These are phyloP conservation scores for Paradisaea rubra DNA, from an alignment of 2,113 vertebrate species.

Conservation along the genomic window DNA sequence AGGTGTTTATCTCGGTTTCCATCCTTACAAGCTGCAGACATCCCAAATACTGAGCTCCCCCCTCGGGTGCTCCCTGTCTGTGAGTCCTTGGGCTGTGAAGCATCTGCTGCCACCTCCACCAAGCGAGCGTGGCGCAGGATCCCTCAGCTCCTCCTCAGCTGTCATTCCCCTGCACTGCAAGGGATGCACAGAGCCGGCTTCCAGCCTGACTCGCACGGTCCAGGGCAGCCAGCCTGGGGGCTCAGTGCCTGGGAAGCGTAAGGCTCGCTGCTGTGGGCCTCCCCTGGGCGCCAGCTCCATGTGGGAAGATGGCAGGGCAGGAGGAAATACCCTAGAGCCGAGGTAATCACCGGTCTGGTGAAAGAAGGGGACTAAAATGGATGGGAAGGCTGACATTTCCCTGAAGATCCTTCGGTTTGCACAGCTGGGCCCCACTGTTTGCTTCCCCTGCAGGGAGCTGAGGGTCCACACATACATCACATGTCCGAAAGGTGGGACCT, in stretches of 20 bases:
- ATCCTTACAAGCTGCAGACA: neutral
- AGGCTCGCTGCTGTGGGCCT: accelerated
- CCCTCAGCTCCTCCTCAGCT: neutral
- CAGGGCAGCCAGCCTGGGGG: neutral
- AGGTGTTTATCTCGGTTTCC: accelerated
- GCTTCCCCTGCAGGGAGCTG: neutral
- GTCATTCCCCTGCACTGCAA: accelerated
- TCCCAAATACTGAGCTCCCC: accelerated
- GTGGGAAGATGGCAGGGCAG: neutral
- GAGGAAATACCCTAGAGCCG: accelerated
- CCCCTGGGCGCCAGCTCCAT: accelerated
- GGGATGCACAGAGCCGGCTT: neutral
- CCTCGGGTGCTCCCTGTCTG: accelerated
- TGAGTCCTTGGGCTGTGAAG: neutral
- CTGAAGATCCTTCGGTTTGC: neutral
- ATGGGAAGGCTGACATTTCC: neutral
- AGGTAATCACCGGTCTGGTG: neutral
- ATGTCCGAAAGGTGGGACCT: neutral
- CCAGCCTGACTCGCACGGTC: accelerated
- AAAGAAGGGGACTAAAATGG: neutral
- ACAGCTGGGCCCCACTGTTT: neutral
- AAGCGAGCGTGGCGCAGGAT: accelerated
- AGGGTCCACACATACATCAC: neutral
- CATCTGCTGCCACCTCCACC: no score
- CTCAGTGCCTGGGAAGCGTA: accelerated